Evolutionary conservation across 2,888 invertebrate species (phyloP).

Genomic region (Aphidius colemani): DNA sequence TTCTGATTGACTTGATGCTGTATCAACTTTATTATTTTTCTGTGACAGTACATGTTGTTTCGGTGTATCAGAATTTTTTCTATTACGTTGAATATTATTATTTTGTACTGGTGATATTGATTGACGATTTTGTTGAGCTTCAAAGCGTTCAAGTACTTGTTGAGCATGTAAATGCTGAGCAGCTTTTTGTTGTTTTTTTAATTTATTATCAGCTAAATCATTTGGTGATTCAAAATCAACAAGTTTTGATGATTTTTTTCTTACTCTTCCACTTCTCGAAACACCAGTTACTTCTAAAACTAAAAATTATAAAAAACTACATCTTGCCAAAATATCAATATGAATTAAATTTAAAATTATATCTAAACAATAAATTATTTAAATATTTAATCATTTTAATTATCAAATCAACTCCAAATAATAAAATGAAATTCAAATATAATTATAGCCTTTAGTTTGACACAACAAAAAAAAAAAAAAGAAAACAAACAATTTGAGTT

Average conservation of each 20-base stretch:
- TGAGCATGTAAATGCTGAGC: constrained; percentile 48
- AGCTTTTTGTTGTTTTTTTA: constrained; percentile 59
- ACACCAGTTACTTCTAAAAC: constrained; percentile 85
- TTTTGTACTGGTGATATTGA: constrained; percentile 31
- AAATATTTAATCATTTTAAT: not conserved
- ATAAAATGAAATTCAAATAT: too few species aligned
- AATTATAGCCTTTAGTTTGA: too few species aligned
- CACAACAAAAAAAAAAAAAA: too few species aligned
- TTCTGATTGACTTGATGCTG: constrained; percentile 33
- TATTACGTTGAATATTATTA: constrained; percentile 12
- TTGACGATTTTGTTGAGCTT: constrained; percentile 38
- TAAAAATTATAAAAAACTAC: constrained; percentile 54
- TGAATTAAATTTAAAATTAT: not conserved
- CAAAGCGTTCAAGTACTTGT: constrained; percentile 53
- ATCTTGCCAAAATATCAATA: constrained; percentile 43
- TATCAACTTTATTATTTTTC: constrained; percentile 42
- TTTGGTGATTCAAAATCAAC: constrained; percentile 92
- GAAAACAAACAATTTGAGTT: too few species aligned
- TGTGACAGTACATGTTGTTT: constrained; percentile 31
- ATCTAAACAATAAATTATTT: too few species aligned
- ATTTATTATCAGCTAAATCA: constrained; percentile 72
- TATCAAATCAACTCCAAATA: constrained; percentile 14
- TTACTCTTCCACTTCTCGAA: constrained; percentile 85
- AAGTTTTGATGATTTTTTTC: constrained; percentile 93
- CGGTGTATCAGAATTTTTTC: constrained; percentile 44